phyloP scores from a whole-genome alignment of 1,140 invertebrate species.

The Aricia agestis region DNA sequence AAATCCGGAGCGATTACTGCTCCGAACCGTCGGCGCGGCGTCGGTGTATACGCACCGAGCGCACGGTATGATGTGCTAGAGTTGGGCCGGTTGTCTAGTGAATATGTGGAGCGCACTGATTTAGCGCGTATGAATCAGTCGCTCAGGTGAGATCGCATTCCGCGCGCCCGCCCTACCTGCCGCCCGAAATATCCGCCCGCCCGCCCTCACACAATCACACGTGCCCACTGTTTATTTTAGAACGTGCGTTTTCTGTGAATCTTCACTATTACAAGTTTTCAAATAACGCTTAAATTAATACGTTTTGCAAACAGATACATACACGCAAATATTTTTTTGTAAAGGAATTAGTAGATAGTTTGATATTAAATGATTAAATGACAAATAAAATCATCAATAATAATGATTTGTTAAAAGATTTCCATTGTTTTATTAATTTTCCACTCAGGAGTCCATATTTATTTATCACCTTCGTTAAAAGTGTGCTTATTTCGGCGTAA shows the following conservation, averaged over 20 bases:
- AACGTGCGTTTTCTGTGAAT: constrained; percentile 27
- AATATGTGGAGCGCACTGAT: constrained; percentile 63
- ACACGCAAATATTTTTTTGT: too few relatives aligned
- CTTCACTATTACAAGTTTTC: not conserved
- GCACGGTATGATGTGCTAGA: not conserved
- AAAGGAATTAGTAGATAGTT: too few relatives aligned
- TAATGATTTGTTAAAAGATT: too few relatives aligned
- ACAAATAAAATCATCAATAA: too few relatives aligned
- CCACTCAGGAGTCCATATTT: not conserved
- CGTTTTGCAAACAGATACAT: too few relatives aligned
- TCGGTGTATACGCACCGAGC: not conserved
- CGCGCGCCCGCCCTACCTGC: constrained; percentile 61
- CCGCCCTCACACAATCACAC: constrained; percentile 38
- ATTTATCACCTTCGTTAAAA: constrained; percentile 29
- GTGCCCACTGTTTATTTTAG: constrained; percentile 50
- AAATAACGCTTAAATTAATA: not conserved
- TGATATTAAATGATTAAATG: too few relatives aligned
- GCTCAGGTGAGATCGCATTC: constrained; percentile 73
- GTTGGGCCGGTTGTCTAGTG: constrained; percentile 39
- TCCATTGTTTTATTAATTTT: not conserved
- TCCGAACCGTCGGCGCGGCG: not conserved
- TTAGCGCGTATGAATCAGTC: constrained; percentile 69
- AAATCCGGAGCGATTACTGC: constrained; percentile 9
- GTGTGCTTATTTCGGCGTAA: constrained; percentile 56
- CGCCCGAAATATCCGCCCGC: constrained; percentile 65